These are phyloP conservation scores for Macaria liturata DNA, from an alignment of 2,888 invertebrate species.

Conservation along the genomic window DNA sequence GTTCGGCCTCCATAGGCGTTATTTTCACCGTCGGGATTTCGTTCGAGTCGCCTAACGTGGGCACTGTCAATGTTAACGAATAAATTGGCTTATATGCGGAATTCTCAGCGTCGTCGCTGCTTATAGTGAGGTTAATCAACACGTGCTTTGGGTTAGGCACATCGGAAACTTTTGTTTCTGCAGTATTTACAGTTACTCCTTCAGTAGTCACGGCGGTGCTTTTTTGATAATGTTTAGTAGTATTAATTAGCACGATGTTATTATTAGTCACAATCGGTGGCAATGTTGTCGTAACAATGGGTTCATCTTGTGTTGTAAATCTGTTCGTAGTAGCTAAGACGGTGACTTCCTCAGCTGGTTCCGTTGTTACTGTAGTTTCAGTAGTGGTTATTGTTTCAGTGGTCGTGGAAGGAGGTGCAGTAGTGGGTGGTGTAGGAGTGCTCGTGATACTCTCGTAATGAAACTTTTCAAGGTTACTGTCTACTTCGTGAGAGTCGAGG, in stretches of 20 bases:
- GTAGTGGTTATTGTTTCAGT: slow-evolving; percentile 35
- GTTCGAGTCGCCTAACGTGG: slow-evolving; percentile 82
- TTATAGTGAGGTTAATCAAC: slow-evolving; percentile 88
- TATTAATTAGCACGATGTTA: slow-evolving; percentile 42
- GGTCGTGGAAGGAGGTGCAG: slow-evolving; percentile 35
- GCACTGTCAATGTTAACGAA: slow-evolving; percentile 91
- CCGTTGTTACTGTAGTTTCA: slow-evolving; percentile 42
- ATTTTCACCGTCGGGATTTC: slow-evolving; percentile 83
- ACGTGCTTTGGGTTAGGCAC: slow-evolving; percentile 84
- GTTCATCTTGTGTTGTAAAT: slow-evolving; percentile 52
- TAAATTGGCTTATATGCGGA: slow-evolving; percentile 86
- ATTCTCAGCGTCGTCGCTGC: slow-evolving; percentile 81
- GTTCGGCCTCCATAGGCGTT: slow-evolving; percentile 71
- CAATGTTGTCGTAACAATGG: slow-evolving; percentile 52
- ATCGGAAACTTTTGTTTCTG: slow-evolving; percentile 62
- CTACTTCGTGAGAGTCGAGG: slow-evolving; percentile 54
- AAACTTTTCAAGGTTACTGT: slow-evolving; percentile 55
- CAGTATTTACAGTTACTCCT: slow-evolving; percentile 51
- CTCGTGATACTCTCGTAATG: slow-evolving; percentile 59
- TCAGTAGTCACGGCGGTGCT: slow-evolving; percentile 36
- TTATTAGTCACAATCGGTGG: slow-evolving; percentile 52
- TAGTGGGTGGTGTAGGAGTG: slow-evolving; percentile 31
- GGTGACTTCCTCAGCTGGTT: slow-evolving; percentile 39
- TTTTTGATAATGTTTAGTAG: slow-evolving; percentile 38
- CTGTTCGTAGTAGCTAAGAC: slow-evolving; percentile 46